Conservation (phyloP, 2,113 vertebrate genomes). For the Ranitomeya variabilis region DNA sequence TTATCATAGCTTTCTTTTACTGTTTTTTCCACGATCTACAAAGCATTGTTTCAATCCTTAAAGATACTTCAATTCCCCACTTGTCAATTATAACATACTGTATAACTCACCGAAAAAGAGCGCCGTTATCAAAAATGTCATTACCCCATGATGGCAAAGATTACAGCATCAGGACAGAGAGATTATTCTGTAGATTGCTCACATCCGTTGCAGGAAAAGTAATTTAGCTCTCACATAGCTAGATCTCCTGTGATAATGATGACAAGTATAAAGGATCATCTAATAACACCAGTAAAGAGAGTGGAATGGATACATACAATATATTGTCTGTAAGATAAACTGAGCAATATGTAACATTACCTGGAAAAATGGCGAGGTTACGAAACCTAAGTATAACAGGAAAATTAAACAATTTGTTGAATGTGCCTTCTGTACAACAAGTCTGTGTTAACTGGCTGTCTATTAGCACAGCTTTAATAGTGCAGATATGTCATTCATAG, state of each 20-base stretch:
- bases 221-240: conserved; percentile 62
- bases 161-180: conserved; percentile 57
- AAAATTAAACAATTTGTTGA: not conserved
- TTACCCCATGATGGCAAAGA: conserved; percentile 60
- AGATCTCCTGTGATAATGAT: conserved; percentile 64
- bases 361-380: conserved; percentile 43
- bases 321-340: conserved; percentile 58
- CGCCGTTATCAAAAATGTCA: conserved; percentile 60
- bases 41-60: not conserved
- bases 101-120: conserved; percentile 60
- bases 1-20: too few species aligned
- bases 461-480: too few species aligned
- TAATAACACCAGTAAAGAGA: conserved; percentile 57
- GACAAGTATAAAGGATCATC: conserved; percentile 61
- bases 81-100: conserved; percentile 55
- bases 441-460: too few species aligned
- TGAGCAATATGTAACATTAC: conserved; percentile 44
- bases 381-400: not conserved
- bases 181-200: conserved; percentile 63
- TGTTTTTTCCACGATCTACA: too few species aligned
- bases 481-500: too few species aligned
- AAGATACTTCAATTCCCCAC: conserved; percentile 52
- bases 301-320: conserved; percentile 51
- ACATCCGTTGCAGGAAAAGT: conserved; percentile 61
- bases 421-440: too few species aligned